Evolutionary conservation across 2,888 invertebrate genomes (phyloP).

Genomic region (Epistrophella euchroma): DNA sequence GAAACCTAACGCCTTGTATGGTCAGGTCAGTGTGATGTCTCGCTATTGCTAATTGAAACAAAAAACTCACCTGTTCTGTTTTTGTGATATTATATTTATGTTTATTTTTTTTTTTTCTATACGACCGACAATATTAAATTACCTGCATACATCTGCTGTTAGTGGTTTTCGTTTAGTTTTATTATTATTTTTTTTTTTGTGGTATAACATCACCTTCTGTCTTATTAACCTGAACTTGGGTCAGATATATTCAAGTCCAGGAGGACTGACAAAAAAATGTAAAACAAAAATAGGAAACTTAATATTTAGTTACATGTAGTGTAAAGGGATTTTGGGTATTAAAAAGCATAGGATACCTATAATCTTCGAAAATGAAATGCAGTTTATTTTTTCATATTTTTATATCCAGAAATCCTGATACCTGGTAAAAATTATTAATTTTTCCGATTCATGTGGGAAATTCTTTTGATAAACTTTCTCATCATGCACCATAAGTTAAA

Average conservation of each 20-base stretch:
- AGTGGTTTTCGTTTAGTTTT: conserved; percentile 49
- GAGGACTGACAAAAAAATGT: not conserved
- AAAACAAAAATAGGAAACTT: conserved; percentile 15
- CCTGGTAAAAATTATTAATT: not conserved
- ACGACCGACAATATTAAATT: conserved; percentile 21
- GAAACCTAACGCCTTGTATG: too few species aligned
- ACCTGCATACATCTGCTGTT: conserved; percentile 48
- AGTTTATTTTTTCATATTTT: not conserved
- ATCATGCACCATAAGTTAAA: conserved; percentile 3
- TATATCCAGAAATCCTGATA: conserved; percentile 12
- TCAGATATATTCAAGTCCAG: conserved; percentile 43
- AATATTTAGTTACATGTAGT: not conserved
- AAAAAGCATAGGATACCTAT: not conserved
- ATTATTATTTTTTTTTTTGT: conserved; percentile 13
- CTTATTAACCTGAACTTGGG: conserved; percentile 36
- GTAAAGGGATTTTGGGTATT: conserved; percentile 30
- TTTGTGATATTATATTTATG: not conserved
- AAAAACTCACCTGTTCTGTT: conserved; percentile 26
- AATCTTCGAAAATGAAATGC: not conserved
- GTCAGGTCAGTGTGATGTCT: too few species aligned
- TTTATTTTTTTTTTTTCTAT: not conserved
- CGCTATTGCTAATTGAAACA: conserved; percentile 1
- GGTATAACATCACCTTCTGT: conserved; percentile 53
- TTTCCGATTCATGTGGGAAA: conserved; percentile 11
- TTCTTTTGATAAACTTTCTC: conserved; percentile 12